Evolutionary conservation across 2,888 invertebrate species (phyloP).

Genomic region (Melanargia galathea): DNA sequence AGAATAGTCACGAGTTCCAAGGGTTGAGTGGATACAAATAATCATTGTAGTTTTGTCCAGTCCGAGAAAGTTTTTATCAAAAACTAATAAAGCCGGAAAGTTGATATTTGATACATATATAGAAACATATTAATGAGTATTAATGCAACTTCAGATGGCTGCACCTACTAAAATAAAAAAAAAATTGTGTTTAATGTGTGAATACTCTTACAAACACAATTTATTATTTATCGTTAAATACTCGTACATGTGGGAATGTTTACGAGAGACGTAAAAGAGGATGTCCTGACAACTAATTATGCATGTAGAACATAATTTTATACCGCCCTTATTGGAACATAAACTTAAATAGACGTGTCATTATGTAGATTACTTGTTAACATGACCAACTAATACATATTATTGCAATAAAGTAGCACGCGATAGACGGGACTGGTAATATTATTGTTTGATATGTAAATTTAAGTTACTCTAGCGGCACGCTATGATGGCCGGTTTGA

Average conservation of each 20-base stretch:
- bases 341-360: constrained; percentile 38
- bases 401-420: constrained; percentile 39
- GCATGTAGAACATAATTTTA: constrained; percentile 29
- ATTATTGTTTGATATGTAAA: constrained; percentile 35
- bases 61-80: too few relatives aligned
- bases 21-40: too few relatives aligned
- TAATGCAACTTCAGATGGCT: too few relatives aligned
- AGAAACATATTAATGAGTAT: too few relatives aligned
- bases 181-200: not conserved
- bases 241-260: constrained; percentile 22
- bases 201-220: constrained; percentile 1
- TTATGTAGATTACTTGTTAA: constrained; percentile 38
- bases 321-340: constrained; percentile 30
- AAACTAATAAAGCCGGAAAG: too few relatives aligned
- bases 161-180: too few relatives aligned
- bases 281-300: constrained; percentile 34
- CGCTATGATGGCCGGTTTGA: too few relatives aligned
- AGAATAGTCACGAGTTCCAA: too few relatives aligned
- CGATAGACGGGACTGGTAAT: constrained; percentile 32
- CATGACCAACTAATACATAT: constrained; percentile 39
- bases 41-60: not conserved
- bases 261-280: constrained; percentile 34
- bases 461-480: too few relatives aligned
- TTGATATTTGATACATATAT: too few relatives aligned
- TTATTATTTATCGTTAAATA: constrained; percentile 10